Base-by-base conservation (phyloP, 2,113 vertebrate genomes). In the Microcebus murinus region DNA sequence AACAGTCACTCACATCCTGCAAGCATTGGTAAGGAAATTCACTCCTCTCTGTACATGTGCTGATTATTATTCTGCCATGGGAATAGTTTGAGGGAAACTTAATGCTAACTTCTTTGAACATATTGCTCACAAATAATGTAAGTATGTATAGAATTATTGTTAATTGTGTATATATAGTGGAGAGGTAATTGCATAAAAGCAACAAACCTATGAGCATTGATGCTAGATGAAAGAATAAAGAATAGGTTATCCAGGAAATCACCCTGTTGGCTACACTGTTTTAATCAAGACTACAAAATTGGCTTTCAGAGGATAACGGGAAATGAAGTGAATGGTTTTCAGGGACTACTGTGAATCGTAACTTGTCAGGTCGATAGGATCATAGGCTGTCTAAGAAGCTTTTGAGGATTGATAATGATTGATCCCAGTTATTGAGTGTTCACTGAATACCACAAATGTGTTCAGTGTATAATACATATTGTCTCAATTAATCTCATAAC, bases 331-430 rank as follows among this genome's bases (percentile, higher is more conserved):
- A 39, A 17, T 20, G 8, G 20, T 48, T 36, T 80, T 48, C 25
- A 23, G 39, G 13, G 27, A 39, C 71, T 61, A 3, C 8, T 34
- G 20, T 34, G 9, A 82, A 39, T 31, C 3, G 4, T 17, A 9
- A 4, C 29, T 10, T 42, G 1, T 27, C 39, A 31, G 23, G 17
- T 11, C 3, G 13, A 5, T n/a, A 17, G 2, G 36, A 10, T 23
- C n/a, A 27, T 1, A 34, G 29, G 29, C 39, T 71, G 12, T 25
- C 7, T 15, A 45, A 87, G 52, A 27, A 48, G 17, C n/a, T 55
- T 48, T 8, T 84, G 23, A 42, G 45, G 36, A 31, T 1, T 1
- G 12, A 36, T 34, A 61, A 23, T 34, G 39, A 59, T 27, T 42
- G 15, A 52, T 80, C 36, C 36, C 36, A 36, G 36, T 36, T 36